Conservation (phyloP, 2,113 vertebrate genomes). For the Ranitomeya variabilis region DNA sequence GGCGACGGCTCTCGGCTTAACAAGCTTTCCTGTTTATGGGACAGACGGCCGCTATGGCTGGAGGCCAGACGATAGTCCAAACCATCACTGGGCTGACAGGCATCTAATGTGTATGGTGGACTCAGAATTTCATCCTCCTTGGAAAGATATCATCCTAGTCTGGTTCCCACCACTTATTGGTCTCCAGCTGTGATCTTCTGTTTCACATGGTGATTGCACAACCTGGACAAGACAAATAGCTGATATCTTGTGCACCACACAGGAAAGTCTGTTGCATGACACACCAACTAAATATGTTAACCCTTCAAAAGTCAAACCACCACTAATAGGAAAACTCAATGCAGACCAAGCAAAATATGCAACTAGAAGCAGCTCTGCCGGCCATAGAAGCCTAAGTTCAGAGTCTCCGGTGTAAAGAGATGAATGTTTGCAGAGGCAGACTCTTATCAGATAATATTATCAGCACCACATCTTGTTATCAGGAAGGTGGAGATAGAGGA, state of each 20-base stretch:
- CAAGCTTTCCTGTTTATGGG: too few relatives aligned
- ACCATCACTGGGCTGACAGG: too few relatives aligned
- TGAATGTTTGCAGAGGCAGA: constrained; percentile 1
- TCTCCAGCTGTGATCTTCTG: constrained; percentile 22
- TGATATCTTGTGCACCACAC: background rate
- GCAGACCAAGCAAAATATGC: background rate
- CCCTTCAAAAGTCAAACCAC: background rate
- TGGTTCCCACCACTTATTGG: background rate
- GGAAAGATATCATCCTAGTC: constrained; percentile 11
- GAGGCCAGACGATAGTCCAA: too few relatives aligned
- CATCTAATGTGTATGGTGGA: too few relatives aligned
- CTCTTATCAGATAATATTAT: constrained; percentile 35
- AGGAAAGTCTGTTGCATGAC: background rate
- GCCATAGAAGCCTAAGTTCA: background rate
- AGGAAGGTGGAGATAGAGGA: background rate
- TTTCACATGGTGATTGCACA: constrained; percentile 35
- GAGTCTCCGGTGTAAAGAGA: background rate
- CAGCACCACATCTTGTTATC: constrained; percentile 30
- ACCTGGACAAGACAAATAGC: background rate
- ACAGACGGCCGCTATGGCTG: too few relatives aligned
- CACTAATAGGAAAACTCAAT: background rate
- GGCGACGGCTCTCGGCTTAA: too few relatives aligned
- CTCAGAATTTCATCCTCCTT: background rate
- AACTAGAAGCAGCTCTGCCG: background rate
- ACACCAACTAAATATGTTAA: background rate